Evolutionary conservation across 2,113 vertebrate genomes (phyloP), one percentile per base, ranked within the genome.

Genomic region (Pseudopipra pipra): DNA sequence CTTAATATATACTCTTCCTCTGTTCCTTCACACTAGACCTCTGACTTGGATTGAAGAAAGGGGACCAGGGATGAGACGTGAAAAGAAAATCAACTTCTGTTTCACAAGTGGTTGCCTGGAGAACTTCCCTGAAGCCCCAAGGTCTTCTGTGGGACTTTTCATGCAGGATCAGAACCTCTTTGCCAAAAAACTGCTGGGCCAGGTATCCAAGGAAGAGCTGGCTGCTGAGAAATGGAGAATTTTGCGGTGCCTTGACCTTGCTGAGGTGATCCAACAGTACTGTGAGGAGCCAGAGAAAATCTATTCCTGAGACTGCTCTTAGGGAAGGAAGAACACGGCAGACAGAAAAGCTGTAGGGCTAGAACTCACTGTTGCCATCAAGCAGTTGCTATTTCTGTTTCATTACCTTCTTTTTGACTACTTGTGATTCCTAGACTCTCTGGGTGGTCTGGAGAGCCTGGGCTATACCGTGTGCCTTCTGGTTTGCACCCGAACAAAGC

Each of bases 11-110:
- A 19, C 13, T 47, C 11, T 35, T 43, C 39, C 47, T 90, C 51
- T 95, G 30, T 8, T 89, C 23, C 82, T 96, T 56, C 19, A 65
- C 20, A 17, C 71, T 87, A 99, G 99, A 88, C 98, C 98, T 2
- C 89, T 99, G 66, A 99, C 98, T 9, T 99, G 99, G 99, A 98
- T 98, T 47, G 99, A 99, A 97, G 99, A 99, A 89, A 98, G 98
- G 33, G 98, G 96, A 6, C 98, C 98, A 4, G 98, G 98, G 17
- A 96, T 99, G 72, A 98, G 98, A 75, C 97, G 99, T 52, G 97
- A 96, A 87, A 99, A 99, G 96, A 97, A 97, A 73, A 98, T 99
- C 97, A 97, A 98, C 96, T 98, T 99, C 93, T 98, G 96, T 49
- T 99, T 99, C 90, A 98, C 98, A 77, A 98, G 97, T 31, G 98